Evolutionary conservation across 2,113 vertebrate genomes (phyloP).

Genomic region (Oryzias celebensis): DNA sequence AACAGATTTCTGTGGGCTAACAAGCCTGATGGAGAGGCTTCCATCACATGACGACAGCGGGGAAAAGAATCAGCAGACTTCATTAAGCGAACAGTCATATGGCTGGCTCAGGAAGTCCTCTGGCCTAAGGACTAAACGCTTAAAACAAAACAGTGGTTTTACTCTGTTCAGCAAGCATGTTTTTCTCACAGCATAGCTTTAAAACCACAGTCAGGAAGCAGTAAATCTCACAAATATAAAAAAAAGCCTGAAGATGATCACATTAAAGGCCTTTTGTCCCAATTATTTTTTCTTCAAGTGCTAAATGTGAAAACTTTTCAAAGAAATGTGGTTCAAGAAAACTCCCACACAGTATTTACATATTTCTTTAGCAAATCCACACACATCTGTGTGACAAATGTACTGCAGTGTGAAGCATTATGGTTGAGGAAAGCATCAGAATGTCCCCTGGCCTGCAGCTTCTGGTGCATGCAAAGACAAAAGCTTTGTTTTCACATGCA

Average conservation of each 20-base stretch:
- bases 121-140: slow-evolving; percentile 3
- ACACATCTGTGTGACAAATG: slow-evolving; percentile 21
- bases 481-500: slow-evolving; percentile 44
- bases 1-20: slow-evolving; percentile 42
- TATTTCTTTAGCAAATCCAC: slow-evolving; percentile 35
- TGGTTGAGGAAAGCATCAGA: slow-evolving; percentile 22
- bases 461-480: slow-evolving; percentile 39
- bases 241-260: slow-evolving; percentile 41
- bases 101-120: slow-evolving; percentile 10
- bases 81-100: slow-evolving; percentile 32
- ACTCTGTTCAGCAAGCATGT: slow-evolving; percentile 1
- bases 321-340: slow-evolving; percentile 33
- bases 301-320: slow-evolving; percentile 53
- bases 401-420: slow-evolving; percentile 9
- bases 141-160: background rate
- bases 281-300: slow-evolving; percentile 45
- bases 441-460: slow-evolving; percentile 26
- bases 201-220: slow-evolving; percentile 15
- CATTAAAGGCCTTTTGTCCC: slow-evolving; percentile 45
- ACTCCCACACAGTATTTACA: slow-evolving; percentile 41
- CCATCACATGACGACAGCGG: slow-evolving; percentile 35
- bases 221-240: slow-evolving; percentile 5
- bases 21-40: slow-evolving; percentile 20
- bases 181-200: slow-evolving; percentile 32
- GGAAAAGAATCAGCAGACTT: slow-evolving; percentile 12